Base-by-base conservation (phyloP, 2,888 invertebrate genomes). In the Malacosoma neustria region DNA sequence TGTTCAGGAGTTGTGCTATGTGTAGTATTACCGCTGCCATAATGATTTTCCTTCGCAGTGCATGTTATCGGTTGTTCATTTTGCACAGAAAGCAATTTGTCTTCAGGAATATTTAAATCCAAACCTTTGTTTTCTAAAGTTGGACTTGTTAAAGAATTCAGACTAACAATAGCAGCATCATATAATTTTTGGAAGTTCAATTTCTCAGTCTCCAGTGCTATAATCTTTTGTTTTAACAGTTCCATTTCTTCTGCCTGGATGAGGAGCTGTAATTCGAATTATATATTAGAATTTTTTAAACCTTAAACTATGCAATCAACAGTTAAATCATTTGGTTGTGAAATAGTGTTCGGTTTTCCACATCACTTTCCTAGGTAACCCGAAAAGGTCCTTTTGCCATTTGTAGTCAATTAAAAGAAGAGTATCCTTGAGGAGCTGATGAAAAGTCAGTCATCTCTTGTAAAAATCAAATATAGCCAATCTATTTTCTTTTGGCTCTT, bases 1-100 rank as follows among this genome's bases (percentile, higher is more conserved):
- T 88, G 87, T 48, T 90, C 89, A 0, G 89, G 89, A 1, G 89
- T 89, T 1, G 80, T 87, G 52, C 89, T 88, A 35, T 87, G 82
- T 1, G 86, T 87, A 0, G 88, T 87, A 40, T 82, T 62, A 1
- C 73, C 74, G 55, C 87, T 87, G 9, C 86, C 84, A 43, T 87
- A 87, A 46, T 87, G 84, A 46, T 87, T 87, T 41, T 87, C 86
- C 2, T 72, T 54, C 1, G 86, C 87, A 2, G 72, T 80, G 51
- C 65, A 74, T 6, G 87, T 77, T 14, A 87, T 48, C 0, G 84
- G 86, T 33, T 63, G 49, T 31, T 62, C 57, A 2, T 41, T 43
- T 40, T 65, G 57, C 2, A 51, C 50, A n/a, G 57, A 44, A 12
- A 64, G 41, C 15, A 72, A 32, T 42, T 72, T 80, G 1, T 76